Evolutionary conservation across 2,797 vertebrate species (phyloP), one percentile per base, ranked within the genome.

Genomic region (Orestias chungarensis): DNA sequence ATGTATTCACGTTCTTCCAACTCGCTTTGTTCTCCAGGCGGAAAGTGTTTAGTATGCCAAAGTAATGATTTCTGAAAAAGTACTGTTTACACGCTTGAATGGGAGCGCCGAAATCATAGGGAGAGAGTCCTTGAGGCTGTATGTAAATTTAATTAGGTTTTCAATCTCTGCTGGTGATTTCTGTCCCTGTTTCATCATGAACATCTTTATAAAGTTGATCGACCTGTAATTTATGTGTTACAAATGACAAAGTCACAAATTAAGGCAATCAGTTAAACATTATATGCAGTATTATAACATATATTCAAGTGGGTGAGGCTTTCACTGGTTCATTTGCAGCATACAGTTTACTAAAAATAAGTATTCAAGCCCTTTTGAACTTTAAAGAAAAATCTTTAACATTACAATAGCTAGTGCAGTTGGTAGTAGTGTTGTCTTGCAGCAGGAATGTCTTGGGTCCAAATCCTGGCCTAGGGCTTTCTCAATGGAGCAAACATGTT

Each of bases 101-200:
- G 80, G 86, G 82, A 89, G 86, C 76, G 74, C 61, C 47, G 68
- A 84, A 70, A 87, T 87, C 64, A 33, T 66, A 88, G 77, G 29
- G 79, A 85, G 67, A 70, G 81, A 86, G 82, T 67, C 86, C 76
- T 90, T 33, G 44, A 65, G 86, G 85, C 82, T 81, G 81, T 85
- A 85, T 90, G 91, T 80, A 91, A 85, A 93, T 94, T 84, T 88
- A 93, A 93, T 94, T 91, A 90, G 76, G 46, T 82, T 90, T 87
- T 84, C 87, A 76, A 87, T 92, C 87, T 87, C 75, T 23, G 75
- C 74, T 69, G 75, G 67, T 82, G 84, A 88, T 87, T 88, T 82
- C 33, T 76, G 70, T 64, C 62, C 71, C 61, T 29, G 71, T 75
- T 74, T 81, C 83, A 73, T 52, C 31, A n/a, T 59, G 76, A 75